Base-by-base conservation (phyloP, 2,113 vertebrate species). In the Mobula hypostoma region DNA sequence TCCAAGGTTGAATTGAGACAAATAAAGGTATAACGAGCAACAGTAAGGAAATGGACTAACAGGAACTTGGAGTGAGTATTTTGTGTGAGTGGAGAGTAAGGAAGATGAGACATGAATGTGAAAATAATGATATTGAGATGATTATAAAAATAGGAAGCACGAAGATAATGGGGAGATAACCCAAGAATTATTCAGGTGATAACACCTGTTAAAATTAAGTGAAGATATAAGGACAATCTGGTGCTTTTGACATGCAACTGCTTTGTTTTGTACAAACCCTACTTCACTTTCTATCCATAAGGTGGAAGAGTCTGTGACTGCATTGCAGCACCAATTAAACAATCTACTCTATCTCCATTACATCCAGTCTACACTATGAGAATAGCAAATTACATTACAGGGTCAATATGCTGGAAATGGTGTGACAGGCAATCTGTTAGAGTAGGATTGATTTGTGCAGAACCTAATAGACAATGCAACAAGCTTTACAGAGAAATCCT, bases 391-490 rank as follows among this genome's bases (percentile, higher is more conserved):
- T 93, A 93, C 11, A 76, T 93, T 21, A 56, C 4, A 1, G 68
- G 68, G 72, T 93, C 68, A 74, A 93, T 76, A 36, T 74, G 68
- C 68, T 93, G 91, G 91, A 93, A 74, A 93, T 93, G 40, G 0
- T 93, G 36, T 74, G 91, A 74, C 70, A 93, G 70, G 70, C 68
- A 93, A 93, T 93, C 32, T 93, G 91, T 74, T 93, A 74, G 91
- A 93, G 91, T 72, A 12, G 68, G 68, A 93, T 93, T 93, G 91
- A 93, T 93, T 74, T 93, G 91, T 27, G 2, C 70, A 21, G 32
- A 56, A 7, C 21, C 21, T 76, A 70, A 93, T 72, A 76, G 21
- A 93, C 91, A 93, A 29, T 72, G 72, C 91, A 56, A 74, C 36
- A 72, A 0, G 66, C 32, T 93, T 74, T 93, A 74, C 21, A 27